Evolutionary conservation across 2,888 invertebrate genomes (phyloP), one percentile per base, ranked within the genome.

Genomic region (Herminia tarsipennalis): DNA sequence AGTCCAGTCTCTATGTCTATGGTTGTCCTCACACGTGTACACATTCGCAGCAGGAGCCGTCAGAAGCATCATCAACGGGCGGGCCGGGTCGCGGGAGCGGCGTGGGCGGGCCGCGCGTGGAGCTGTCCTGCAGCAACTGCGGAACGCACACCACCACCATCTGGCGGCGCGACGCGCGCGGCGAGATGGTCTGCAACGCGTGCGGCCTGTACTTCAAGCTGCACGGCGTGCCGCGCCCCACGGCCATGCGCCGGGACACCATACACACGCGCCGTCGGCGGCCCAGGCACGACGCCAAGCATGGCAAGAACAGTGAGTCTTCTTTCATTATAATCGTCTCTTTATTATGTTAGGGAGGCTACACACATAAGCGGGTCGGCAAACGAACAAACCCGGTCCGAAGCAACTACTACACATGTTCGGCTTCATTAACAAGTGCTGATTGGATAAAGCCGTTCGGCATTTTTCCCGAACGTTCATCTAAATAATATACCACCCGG

Each of bases 101-200:
- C 39, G 59, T 56, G 3, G 55, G 59, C 20, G 70, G 52, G 1
- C 67, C 92, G 60, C 93, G 97, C 36, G 94, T 96, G 14, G 98
- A 98, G 76, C 94, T 99, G 73, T 93, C 95, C 8, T 99, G 99
- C 88, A 97, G 97, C 66, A 99, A 99, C 93, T 99, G 99, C 87
- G 96, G 97, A 60, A 99, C 99, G n/a, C 95, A 96, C 81, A 98
- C 97, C 24, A 99, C 99, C 46, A 99, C 99, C 0, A 96, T 99
- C 57, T 99, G 99, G 99, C 93, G 99, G 72, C 93, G 99, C 67
- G 99, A 99, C 90, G 94, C 97, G 74, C 95, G 97, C 74, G 99
- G 99, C 1, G 98, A 99, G 92, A 98, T 99, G 93, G 99, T 99
- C 48, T 99, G 99, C 90, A 99, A 99, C 90, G 99, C 99, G 25